phyloP scores from a whole-genome alignment of 1,140 invertebrate genomes.

The Hylaeus volcanicus region DNA sequence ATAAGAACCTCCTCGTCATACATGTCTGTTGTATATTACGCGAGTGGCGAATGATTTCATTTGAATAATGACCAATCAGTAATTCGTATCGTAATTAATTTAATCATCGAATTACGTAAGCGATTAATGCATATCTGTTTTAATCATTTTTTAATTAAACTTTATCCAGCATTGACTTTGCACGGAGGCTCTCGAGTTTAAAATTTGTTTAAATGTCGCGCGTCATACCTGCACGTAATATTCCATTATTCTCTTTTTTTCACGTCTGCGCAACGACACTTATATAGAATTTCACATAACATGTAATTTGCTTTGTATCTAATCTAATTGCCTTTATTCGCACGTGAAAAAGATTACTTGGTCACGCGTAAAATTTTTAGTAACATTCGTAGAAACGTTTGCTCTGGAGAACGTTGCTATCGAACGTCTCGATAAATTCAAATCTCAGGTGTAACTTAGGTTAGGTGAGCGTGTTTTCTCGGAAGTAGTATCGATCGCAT shows the following conservation, averaged over 20 bases:
- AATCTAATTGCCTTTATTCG: not conserved
- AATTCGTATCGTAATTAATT: too few species aligned
- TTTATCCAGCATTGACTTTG: not conserved
- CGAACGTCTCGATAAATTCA: not conserved
- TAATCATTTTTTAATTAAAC: not conserved
- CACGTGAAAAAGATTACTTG: not conserved
- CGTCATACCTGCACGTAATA: not conserved
- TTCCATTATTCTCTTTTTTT: not conserved
- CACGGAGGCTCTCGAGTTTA: not conserved
- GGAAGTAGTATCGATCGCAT: conserved; percentile 69
- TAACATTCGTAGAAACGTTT: not conserved
- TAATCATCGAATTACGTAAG: too few species aligned
- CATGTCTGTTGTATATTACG: too few species aligned
- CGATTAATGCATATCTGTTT: too few species aligned
- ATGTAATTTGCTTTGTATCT: not conserved
- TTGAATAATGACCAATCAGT: too few species aligned
- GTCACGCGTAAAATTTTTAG: not conserved
- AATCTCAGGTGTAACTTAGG: conserved; percentile 50
- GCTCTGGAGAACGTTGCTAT: not conserved
- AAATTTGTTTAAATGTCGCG: conserved; percentile 14
- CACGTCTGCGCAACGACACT: conserved; percentile 15
- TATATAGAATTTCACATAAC: not conserved
- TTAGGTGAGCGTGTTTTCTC: conserved; percentile 62
- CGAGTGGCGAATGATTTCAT: too few species aligned
- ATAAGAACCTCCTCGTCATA: too few species aligned